These are phyloP conservation scores for Dipodomys ordii DNA, from an alignment of 2,113 vertebrate species.

Conservation along the genomic window DNA sequence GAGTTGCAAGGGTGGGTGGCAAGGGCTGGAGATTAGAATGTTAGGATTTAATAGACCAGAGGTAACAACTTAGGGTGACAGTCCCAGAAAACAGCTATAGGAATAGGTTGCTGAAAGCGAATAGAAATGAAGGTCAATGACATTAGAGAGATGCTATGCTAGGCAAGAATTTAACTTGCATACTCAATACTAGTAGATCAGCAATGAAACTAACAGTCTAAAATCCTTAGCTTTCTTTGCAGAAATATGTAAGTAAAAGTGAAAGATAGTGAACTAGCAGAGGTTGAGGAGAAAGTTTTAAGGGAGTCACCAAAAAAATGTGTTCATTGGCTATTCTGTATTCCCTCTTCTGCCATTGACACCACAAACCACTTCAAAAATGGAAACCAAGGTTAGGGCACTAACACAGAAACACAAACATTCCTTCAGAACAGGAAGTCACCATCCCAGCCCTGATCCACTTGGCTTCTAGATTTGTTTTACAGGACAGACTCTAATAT, in stretches of 20 bases:
- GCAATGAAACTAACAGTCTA: not conserved
- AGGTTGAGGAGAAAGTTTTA: not conserved
- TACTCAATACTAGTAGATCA: not conserved
- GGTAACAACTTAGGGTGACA: too few relatives aligned
- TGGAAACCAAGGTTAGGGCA: not conserved
- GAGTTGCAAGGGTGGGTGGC: too few relatives aligned
- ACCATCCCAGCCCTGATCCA: not conserved
- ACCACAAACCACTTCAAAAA: not conserved
- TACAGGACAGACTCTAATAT: not conserved
- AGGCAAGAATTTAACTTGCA: not conserved
- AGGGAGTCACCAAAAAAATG: not conserved
- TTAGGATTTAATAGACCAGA: not conserved
- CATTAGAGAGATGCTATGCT: not conserved
- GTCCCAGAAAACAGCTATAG: not conserved
- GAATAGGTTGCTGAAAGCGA: not conserved
- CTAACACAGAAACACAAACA: not conserved
- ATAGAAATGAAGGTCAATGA: not conserved
- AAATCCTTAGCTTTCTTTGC: not conserved
- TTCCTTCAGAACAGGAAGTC: not conserved
- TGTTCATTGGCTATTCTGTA: not conserved
- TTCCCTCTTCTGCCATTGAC: not conserved
- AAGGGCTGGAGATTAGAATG: not conserved
- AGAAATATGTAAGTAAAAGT: not conserved
- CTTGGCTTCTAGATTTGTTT: not conserved
- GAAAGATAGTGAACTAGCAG: not conserved